phyloP scores from a whole-genome alignment of 2,797 vertebrate species.

The Arctocebus calabarensis region DNA sequence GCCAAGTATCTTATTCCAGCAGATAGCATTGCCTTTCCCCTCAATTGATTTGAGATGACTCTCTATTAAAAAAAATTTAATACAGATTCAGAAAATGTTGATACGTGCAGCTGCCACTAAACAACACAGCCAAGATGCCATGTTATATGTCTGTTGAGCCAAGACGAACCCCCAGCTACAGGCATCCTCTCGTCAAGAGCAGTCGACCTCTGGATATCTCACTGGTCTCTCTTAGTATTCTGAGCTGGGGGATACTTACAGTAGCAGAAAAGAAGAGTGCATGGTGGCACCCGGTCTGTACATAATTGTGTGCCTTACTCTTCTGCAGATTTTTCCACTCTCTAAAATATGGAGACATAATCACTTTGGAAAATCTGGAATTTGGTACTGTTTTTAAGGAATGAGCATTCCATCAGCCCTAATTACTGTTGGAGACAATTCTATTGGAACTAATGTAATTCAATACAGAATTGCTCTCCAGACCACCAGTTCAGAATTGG shows the following conservation, averaged over 20 bases:
- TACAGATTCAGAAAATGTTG: not conserved
- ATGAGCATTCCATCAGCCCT: constrained; percentile 48
- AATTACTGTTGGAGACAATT: constrained; percentile 71
- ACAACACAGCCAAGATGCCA: not conserved
- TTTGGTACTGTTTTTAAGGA: constrained; percentile 45
- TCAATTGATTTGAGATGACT: not conserved
- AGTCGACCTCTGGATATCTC: not conserved
- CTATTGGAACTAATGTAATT: constrained; percentile 74
- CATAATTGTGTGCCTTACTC: not conserved
- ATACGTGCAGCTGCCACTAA: not conserved
- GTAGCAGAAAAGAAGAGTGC: not conserved
- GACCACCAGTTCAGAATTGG: constrained; percentile 80
- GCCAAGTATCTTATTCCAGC: constrained; percentile 76
- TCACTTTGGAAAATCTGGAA: constrained; percentile 61
- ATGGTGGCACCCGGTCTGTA: not conserved
- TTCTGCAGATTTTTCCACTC: not conserved
- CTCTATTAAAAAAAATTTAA: not conserved
- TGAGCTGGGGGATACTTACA: not conserved
- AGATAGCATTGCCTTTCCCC: constrained; percentile 69
- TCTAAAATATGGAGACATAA: not conserved
- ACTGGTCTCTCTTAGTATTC: not conserved
- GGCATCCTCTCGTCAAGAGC: not conserved
- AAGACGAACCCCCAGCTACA: not conserved
- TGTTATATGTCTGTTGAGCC: not conserved
- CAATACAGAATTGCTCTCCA: constrained; percentile 72